Percentiles rank a stretch among this genome's conserved stretches.
Evolutionary conservation across 2,797 vertebrate species (phyloP).

Genomic region (Sphenopsis melanotis): DNA sequence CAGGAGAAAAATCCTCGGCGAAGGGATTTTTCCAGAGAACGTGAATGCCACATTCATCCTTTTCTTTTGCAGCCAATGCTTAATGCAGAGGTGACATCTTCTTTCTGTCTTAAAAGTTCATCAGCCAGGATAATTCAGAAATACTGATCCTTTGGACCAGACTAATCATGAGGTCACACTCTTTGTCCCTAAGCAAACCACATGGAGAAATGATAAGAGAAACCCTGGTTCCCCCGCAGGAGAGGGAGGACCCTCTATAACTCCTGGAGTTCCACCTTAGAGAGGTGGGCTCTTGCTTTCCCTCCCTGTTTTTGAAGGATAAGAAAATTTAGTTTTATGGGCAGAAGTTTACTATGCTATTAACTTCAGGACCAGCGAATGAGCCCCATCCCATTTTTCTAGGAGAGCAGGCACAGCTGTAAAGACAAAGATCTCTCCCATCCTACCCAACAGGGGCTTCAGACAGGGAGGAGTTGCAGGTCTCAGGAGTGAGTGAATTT

Average conservation of each 20-base stretch:
- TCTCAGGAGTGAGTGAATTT: not conserved
- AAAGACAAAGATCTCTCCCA: not conserved
- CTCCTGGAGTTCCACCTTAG: not conserved
- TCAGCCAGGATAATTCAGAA: not conserved
- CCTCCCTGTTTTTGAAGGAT: not conserved
- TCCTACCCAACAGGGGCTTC: not conserved
- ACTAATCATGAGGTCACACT: not conserved
- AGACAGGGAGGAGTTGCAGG: not conserved
- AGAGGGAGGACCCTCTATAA: not conserved
- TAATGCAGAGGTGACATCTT: fast-evolving
- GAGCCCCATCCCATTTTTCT: not conserved
- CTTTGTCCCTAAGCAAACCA: not conserved
- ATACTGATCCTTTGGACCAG: not conserved
- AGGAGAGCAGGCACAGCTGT: not conserved
- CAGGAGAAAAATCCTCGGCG: too few relatives aligned
- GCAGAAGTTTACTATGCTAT: fast-evolving
- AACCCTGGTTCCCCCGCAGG: not conserved
- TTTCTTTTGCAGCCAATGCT: not conserved
- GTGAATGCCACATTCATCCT: not conserved
- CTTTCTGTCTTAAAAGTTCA: not conserved
- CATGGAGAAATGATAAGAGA: not conserved
- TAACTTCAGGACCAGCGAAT: not conserved
- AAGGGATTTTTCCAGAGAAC: too few relatives aligned
- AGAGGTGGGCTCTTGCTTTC: not conserved
- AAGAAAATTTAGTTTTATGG: not conserved